phyloP scores from a whole-genome alignment of 2,113 vertebrate species.

The Arizona elegans region DNA sequence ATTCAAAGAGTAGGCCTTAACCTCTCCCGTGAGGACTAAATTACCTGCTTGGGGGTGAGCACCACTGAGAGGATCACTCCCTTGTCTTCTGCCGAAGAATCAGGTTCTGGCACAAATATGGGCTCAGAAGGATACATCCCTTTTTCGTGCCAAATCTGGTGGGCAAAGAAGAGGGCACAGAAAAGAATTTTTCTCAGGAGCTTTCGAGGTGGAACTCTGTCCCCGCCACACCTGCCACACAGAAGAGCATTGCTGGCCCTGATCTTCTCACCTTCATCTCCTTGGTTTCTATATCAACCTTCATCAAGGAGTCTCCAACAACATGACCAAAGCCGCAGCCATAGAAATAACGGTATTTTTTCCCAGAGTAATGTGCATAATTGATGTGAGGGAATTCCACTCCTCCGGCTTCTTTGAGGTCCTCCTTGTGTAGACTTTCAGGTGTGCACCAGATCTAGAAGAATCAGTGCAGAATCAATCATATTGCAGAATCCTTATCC shows the following conservation, averaged over 20 bases:
- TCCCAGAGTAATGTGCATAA: constrained; percentile 74
- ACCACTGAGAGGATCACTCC: constrained; percentile 86
- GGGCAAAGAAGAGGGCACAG: constrained; percentile 16
- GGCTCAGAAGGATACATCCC: constrained; percentile 88
- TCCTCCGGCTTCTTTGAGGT: constrained; percentile 78
- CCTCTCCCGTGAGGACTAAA: background rate
- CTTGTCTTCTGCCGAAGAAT: constrained; percentile 77
- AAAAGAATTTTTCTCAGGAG: background rate
- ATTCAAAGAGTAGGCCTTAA: background rate
- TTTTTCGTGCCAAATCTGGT: constrained; percentile 82
- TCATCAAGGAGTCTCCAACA: constrained; percentile 84
- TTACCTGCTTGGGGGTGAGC: constrained; percentile 83
- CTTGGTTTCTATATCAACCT: constrained; percentile 80
- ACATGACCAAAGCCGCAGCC: constrained; percentile 88
- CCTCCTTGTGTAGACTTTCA: constrained; percentile 79
- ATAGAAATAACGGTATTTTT: constrained; percentile 85
- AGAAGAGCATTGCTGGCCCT: background rate
- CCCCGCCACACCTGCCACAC: background rate
- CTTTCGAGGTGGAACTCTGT: background rate
- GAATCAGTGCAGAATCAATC: background rate
- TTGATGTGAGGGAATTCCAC: constrained; percentile 94
- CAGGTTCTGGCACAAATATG: constrained; percentile 80
- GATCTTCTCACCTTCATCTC: constrained; percentile 72
- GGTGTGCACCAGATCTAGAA: constrained; percentile 81
- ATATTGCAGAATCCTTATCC: background rate